A percentile compares a stretch with the other conserved stretches of the same genome.
These are phyloP conservation scores for Porphyrio hochstetteri DNA, from an alignment of 2,113 vertebrate genomes.

Conservation along the genomic window DNA sequence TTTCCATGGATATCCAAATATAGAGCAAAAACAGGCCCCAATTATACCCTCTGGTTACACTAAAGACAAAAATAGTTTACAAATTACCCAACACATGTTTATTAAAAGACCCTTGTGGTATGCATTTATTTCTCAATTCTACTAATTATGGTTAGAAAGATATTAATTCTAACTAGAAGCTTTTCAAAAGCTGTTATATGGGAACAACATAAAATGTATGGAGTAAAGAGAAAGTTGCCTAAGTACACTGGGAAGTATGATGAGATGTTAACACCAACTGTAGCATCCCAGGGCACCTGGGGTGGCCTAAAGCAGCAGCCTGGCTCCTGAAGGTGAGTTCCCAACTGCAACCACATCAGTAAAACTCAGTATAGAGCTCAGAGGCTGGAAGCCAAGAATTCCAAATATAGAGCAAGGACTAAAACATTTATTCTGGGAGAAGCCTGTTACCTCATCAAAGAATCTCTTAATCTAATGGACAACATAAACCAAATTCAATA, in stretches of 20 bases:
- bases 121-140: background rate
- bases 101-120: background rate
- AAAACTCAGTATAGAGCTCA: background rate
- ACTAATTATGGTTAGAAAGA: background rate
- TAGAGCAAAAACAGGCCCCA: background rate
- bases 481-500: background rate
- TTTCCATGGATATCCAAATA: background rate
- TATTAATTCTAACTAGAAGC: background rate
- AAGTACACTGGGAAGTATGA: background rate
- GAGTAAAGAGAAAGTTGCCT: background rate
- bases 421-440: background rate
- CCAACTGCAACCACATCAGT: background rate
- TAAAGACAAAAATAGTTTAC: background rate
- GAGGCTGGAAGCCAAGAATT: background rate
- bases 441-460: background rate
- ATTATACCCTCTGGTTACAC: background rate
- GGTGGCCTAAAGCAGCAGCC: background rate
- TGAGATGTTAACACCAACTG: background rate
- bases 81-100: background rate
- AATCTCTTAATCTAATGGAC: background rate
- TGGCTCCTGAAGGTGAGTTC: background rate
- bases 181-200: background rate
- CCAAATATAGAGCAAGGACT: background rate
- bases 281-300: background rate
- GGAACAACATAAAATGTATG: background rate